Percentiles rank a stretch among this genome's conserved stretches.
These are phyloP conservation scores for Belonocnema kinseyi DNA, from an alignment of 1,140 invertebrate species.

Conservation along the genomic window DNA sequence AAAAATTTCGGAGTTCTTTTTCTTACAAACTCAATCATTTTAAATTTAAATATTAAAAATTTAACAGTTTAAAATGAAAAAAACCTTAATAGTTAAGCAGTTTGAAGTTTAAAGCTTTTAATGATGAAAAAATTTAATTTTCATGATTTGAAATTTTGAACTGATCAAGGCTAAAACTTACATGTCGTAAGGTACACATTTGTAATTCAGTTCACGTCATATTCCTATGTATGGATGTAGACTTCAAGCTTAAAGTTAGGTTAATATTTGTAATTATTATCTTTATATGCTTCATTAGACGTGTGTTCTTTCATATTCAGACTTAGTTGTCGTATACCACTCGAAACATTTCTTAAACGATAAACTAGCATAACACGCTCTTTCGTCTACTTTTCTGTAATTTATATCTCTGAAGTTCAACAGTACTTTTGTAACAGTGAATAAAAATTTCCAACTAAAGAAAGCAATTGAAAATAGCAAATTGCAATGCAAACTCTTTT, in stretches of 20 bases:
- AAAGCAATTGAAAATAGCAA: slow-evolving; percentile 41
- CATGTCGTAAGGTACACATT: slow-evolving; percentile 15
- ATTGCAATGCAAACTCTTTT: not conserved
- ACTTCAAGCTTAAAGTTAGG: slow-evolving; percentile 5
- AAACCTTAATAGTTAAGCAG: not conserved
- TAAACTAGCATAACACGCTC: not conserved
- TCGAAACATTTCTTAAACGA: slow-evolving; percentile 17
- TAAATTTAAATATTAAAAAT: no score
- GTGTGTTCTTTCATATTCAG: slow-evolving; percentile 2
- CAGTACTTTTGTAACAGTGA: slow-evolving; percentile 44
- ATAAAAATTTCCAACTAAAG: slow-evolving; percentile 53
- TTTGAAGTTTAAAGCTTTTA: not conserved
- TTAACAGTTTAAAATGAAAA: no score
- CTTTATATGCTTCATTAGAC: not conserved
- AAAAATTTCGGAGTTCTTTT: no score
- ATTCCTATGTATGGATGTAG: not conserved
- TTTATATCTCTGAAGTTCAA: slow-evolving; percentile 36
- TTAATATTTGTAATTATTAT: slow-evolving; percentile 25
- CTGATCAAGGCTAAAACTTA: slow-evolving; percentile 2
- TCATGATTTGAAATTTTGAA: no score
- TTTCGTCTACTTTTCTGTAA: slow-evolving; percentile 5
- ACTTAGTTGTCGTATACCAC: slow-evolving; percentile 13
- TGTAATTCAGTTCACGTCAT: slow-evolving; percentile 20
- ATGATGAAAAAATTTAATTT: not conserved
- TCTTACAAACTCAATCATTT: no score